These are phyloP conservation scores for Camponotus floridanus DNA, from an alignment of 1,140 invertebrate species.

Conservation along the genomic window DNA sequence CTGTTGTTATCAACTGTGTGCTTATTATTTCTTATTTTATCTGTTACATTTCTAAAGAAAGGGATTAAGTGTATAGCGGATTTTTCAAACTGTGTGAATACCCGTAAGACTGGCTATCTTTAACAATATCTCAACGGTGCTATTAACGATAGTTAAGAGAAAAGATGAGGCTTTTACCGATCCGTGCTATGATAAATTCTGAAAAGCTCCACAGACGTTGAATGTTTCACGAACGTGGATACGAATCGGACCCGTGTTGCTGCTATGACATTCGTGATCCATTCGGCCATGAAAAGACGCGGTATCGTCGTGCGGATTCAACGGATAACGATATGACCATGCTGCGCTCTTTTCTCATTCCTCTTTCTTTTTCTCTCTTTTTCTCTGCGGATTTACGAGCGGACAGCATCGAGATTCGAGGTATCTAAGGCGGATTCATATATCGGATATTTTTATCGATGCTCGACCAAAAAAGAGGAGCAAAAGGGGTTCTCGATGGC, in stretches of 20 bases:
- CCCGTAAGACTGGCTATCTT: no score
- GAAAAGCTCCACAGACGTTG: conserved; percentile 20
- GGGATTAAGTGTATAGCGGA: no score
- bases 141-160: not conserved
- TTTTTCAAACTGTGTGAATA: no score
- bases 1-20: no score
- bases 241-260: conserved; percentile 16
- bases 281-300: conserved; percentile 48
- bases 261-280: conserved; percentile 49
- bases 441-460: conserved; percentile 61
- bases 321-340: conserved; percentile 64
- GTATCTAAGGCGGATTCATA: conserved; percentile 50
- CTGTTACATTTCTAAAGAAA: no score
- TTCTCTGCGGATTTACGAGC: conserved; percentile 60
- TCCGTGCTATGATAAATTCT: conserved; percentile 31
- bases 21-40: no score
- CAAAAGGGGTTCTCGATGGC: conserved; percentile 1
- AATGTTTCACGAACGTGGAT: conserved; percentile 53
- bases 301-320: conserved; percentile 53
- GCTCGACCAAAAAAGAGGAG: not conserved
- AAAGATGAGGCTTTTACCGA: conserved; percentile 2
- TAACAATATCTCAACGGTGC: no score
- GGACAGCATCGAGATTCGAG: conserved; percentile 7
- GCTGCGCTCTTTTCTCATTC: conserved; percentile 27
- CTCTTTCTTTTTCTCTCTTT: no score